A percentile compares a stretch with the other conserved stretches of the same genome.
Conservation (phyloP, 2,113 vertebrate genomes). For the Pseudorhombus dupliciocellatus region DNA sequence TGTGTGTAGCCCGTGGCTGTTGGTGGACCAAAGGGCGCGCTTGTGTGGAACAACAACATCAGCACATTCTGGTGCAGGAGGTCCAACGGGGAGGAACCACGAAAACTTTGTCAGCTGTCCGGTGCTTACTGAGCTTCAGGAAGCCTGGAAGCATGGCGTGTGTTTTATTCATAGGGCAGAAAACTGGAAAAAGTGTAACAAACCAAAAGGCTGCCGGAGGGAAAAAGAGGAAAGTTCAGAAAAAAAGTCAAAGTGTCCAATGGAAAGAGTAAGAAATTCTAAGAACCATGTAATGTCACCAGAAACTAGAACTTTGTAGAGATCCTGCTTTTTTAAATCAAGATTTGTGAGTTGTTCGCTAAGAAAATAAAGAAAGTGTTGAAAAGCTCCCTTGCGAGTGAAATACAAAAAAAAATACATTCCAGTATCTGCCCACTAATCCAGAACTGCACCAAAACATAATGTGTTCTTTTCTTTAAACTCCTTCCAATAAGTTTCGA, state of each 20-base stretch:
- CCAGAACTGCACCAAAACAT: too few relatives aligned
- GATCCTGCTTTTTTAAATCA: too few relatives aligned
- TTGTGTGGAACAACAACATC: constrained; percentile 57
- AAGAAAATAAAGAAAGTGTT: too few relatives aligned
- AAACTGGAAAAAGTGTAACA: constrained; percentile 42
- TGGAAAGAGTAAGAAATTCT: neutral
- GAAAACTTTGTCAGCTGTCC: constrained; percentile 39
- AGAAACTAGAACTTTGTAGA: neutral
- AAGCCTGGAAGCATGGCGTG: constrained; percentile 34
- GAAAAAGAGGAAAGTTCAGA: constrained; percentile 21
- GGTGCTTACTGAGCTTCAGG: constrained; percentile 47
- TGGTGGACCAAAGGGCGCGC: constrained; percentile 24
- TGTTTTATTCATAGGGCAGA: constrained; percentile 71
- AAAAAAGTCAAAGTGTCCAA: constrained; percentile 2
- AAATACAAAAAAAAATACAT: too few relatives aligned
- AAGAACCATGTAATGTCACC: neutral
- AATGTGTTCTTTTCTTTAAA: too few relatives aligned
- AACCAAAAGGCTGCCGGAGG: constrained; percentile 18
- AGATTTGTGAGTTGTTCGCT: too few relatives aligned
- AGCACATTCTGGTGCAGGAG: constrained; percentile 40
- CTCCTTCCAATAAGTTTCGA: too few relatives aligned
- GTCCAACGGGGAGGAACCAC: constrained; percentile 41
- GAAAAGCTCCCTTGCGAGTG: too few relatives aligned
- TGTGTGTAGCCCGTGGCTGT: constrained; percentile 33
- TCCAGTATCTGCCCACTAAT: too few relatives aligned